Evolutionary conservation across 2,888 invertebrate genomes (phyloP), one percentile per base, ranked within the genome.

Genomic region (Dryobota labecula): DNA sequence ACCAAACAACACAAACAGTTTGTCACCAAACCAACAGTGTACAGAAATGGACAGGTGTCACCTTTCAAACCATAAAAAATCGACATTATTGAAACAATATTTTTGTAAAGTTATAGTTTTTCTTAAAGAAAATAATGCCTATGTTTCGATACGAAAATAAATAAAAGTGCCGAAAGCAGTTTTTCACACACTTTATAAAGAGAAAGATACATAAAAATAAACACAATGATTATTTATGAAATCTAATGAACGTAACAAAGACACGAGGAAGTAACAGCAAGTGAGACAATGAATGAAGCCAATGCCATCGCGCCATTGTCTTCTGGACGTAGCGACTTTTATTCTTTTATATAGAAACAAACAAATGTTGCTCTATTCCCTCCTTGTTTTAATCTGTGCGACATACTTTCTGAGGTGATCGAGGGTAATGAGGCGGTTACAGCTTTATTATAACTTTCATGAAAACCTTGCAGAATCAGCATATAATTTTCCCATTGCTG

Each of bases 341-440:
- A 58, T 75, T 70, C 49, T 80, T 71, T 69, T 79, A 45, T 60
- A 66, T 47, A 58, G 62, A 49, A 71, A 71, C 80, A 75, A 79
- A 75, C 53, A 67, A 68, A 68, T 43, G 33, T n/a, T 27, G 47
- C 45, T 63, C 54, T 49, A 51, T 53, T 60, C 62, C 13, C 7
- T 49, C 20, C 47, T 66, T 60, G 66, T 70, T 78, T 51, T 67
- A 70, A 78, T 74, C 54, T 57, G 7, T 33, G 64, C n/a, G 64
- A 74, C 70, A 70, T 41, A 64, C 56, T 62, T 78, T 72, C 15
- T 70, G 45, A 56, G 47, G 36, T 74, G 43, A 49, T 47, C 47
- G 24, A 33, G 45, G 49, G 61, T 64, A 57, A 70, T 67, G 43
- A 64, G 38, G 20, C 30, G 8, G 11, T 7, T 9, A 38, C 4